Conservation (phyloP, 2,113 vertebrate genomes). For the Bettongia penicillata region DNA sequence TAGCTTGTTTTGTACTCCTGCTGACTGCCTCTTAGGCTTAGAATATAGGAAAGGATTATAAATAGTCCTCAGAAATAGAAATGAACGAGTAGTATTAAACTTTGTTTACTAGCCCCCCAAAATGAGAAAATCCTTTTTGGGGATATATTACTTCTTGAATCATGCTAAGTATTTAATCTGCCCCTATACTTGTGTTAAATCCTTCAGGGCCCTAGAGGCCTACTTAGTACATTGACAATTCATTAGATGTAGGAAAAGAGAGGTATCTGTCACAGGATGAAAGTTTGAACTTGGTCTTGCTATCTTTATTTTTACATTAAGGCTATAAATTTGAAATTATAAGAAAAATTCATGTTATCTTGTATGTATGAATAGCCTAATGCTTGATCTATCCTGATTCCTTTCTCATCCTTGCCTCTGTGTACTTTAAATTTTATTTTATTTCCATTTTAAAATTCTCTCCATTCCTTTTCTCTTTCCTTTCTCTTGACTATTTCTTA, state of each 20-base stretch:
- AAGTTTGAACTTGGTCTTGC: not conserved
- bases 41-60: not conserved
- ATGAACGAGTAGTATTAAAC: not conserved
- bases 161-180: not conserved
- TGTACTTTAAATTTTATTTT: not conserved
- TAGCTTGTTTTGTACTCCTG: not conserved
- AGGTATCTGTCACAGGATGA: not conserved
- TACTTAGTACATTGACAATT: not conserved
- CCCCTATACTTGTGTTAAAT: not conserved
- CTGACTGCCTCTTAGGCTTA: not conserved
- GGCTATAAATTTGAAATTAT: not conserved
- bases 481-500: not conserved
- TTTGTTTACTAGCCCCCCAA: not conserved
- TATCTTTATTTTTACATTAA: not conserved
- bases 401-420: not conserved
- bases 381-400: not conserved
- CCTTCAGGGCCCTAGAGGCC: not conserved
- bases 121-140: not conserved
- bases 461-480: not conserved
- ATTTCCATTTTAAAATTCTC: not conserved
- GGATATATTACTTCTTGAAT: constrained; percentile 13
- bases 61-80: not conserved
- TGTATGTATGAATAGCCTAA: not conserved
- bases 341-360: not conserved
- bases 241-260: not conserved